Evolutionary conservation across 2,888 invertebrate species (phyloP).

Genomic region (Platerodrilus igneus): DNA sequence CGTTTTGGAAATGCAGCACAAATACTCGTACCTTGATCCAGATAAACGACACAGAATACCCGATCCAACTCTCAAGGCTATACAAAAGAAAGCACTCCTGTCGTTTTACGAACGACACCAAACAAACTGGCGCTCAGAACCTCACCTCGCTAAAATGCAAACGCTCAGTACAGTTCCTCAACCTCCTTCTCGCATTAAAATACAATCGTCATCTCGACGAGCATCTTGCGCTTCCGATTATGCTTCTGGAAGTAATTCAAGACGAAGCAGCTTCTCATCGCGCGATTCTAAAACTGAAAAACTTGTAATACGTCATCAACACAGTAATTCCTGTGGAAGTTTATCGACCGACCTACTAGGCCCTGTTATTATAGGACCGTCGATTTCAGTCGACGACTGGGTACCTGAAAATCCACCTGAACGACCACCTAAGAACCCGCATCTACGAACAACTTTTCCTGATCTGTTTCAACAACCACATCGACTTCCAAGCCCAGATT

Average conservation of each 20-base stretch:
- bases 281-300: conserved; percentile 39
- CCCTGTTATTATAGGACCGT: conserved; percentile 58
- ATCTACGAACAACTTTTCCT: conserved; percentile 52
- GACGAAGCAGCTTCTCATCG: conserved; percentile 45
- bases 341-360: conserved; percentile 56
- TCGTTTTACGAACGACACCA: conserved; percentile 76
- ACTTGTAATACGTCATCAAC: conserved; percentile 49
- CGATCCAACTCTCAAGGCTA: conserved; percentile 70
- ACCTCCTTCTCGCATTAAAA: conserved; percentile 48
- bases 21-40: conserved; percentile 67
- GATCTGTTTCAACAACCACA: conserved; percentile 49
- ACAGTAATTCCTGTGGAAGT: conserved; percentile 58
- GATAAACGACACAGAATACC: conserved; percentile 68
- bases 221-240: conserved; percentile 68
- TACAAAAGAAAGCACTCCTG: conserved; percentile 76
- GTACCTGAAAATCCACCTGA: conserved; percentile 72
- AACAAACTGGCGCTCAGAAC: conserved; percentile 56
- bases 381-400: conserved; percentile 63
- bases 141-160: conserved; percentile 49
- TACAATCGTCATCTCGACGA: conserved; percentile 51
- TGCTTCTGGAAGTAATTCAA: conserved; percentile 48
- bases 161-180: conserved; percentile 34
- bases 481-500: conserved; percentile 56
- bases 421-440: conserved; percentile 73
- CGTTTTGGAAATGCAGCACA: conserved; percentile 59